These are phyloP conservation scores for Polyommatus icarus DNA, from an alignment of 2,888 invertebrate species.

Conservation along the genomic window DNA sequence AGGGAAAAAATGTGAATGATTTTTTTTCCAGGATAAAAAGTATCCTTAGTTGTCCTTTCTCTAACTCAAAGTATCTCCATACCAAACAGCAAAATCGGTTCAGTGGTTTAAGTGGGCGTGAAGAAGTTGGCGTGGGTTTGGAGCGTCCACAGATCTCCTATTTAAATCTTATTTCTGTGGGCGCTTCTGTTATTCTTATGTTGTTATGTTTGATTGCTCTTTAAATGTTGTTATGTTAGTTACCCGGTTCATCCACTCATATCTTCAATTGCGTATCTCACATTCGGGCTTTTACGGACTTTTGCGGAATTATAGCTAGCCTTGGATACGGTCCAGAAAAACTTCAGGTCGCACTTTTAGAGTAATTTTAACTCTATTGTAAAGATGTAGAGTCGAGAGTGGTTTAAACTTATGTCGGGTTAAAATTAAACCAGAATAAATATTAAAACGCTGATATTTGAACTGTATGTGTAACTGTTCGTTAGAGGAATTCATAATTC, in stretches of 20 bases:
- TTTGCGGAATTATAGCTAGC: slow-evolving; percentile 63
- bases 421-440: slow-evolving; percentile 13
- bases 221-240: neutral
- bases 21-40: too few relatives aligned
- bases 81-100: too few relatives aligned
- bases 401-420: neutral
- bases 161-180: too few relatives aligned
- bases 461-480: neutral
- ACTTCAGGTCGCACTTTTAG: neutral
- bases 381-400: neutral
- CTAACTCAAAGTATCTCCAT: too few relatives aligned
- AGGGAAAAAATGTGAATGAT: too few relatives aligned
- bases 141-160: too few relatives aligned
- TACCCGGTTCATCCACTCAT: too few relatives aligned
- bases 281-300: slow-evolving; percentile 58
- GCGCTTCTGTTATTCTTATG: too few relatives aligned
- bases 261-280: slow-evolving; percentile 40
- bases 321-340: slow-evolving; percentile 59
- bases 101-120: too few relatives aligned
- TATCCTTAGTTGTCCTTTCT: too few relatives aligned
- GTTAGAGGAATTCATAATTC: neutral
- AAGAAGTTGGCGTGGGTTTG: too few relatives aligned
- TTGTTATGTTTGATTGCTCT: too few relatives aligned
- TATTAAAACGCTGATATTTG: slow-evolving; percentile 15
- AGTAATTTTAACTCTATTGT: neutral